These are phyloP conservation scores for Miltochrista miniata DNA, from an alignment of 2,888 invertebrate species.

Conservation along the genomic window DNA sequence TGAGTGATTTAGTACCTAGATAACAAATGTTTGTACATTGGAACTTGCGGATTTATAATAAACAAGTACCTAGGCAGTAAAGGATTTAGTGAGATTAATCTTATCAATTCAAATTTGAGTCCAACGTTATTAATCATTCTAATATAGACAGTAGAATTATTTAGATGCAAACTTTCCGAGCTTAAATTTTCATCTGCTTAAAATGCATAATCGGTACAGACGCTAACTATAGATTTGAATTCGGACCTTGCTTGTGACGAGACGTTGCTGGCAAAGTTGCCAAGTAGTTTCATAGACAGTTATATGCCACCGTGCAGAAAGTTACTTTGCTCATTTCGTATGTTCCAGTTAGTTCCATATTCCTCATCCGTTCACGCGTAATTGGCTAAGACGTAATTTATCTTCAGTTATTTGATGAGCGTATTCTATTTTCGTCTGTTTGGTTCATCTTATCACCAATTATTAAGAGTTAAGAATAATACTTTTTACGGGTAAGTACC, in stretches of 20 bases:
- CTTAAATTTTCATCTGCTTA: neutral
- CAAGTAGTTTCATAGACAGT: slow-evolving; percentile 27
- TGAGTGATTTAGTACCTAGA: no score
- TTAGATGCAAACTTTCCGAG: neutral
- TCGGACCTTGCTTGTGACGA: slow-evolving; percentile 10
- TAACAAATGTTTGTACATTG: no score
- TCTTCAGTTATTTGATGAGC: neutral
- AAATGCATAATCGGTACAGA: slow-evolving; percentile 3
- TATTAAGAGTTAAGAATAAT: no score
- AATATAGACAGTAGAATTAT: no score
- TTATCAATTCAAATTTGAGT: no score
- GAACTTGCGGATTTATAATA: no score
- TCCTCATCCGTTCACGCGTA: slow-evolving; percentile 8
- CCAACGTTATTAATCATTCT: no score
- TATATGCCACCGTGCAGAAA: slow-evolving; percentile 18
- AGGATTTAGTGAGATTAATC: no score
- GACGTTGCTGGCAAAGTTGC: slow-evolving; percentile 23
- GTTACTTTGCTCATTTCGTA: slow-evolving; percentile 21
- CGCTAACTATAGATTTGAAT: slow-evolving; percentile 29
- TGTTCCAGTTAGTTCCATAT: slow-evolving; percentile 18
- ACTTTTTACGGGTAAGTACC: no score
- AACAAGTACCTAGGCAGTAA: no score
- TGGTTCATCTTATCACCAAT: no score
- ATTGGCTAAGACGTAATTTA: neutral
- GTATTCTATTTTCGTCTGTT: no score